phyloP scores from a whole-genome alignment of 2,113 vertebrate species.

The Trogon melanurus region DNA sequence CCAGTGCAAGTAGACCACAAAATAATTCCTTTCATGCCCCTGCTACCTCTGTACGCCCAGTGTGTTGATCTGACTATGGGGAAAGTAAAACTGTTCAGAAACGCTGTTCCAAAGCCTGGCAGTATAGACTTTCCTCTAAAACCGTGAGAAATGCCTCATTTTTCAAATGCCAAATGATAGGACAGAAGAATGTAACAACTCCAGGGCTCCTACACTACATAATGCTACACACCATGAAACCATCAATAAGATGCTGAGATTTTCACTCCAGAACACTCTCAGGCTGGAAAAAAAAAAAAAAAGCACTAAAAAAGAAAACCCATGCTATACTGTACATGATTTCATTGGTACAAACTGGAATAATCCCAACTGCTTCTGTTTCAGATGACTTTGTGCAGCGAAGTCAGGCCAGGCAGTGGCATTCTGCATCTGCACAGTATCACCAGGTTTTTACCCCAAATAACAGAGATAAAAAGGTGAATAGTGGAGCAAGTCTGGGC shows the following conservation, averaged over 20 bases:
- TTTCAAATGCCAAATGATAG: neutral
- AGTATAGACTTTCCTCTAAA: neutral
- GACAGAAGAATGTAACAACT: neutral
- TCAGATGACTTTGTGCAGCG: neutral
- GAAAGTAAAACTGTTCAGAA: neutral
- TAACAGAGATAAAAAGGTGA: neutral
- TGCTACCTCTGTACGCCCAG: neutral
- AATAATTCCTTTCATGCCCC: neutral
- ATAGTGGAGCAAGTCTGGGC: neutral
- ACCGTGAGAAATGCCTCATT: neutral
- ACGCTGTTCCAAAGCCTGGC: neutral
- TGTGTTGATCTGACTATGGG: neutral
- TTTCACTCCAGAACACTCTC: neutral
- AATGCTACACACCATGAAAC: neutral
- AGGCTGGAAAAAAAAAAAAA: neutral
- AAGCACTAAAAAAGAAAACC: neutral
- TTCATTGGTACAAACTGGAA: neutral
- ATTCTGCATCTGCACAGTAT: neutral
- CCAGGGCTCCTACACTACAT: neutral
- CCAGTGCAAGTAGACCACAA: neutral
- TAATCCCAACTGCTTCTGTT: neutral
- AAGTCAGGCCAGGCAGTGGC: neutral
- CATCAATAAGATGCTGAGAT: neutral
- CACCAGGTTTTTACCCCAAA: neutral
- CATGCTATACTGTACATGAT: neutral